Evolutionary conservation across 2,797 vertebrate genomes (phyloP).

Genomic region (Labroides dimidiatus): DNA sequence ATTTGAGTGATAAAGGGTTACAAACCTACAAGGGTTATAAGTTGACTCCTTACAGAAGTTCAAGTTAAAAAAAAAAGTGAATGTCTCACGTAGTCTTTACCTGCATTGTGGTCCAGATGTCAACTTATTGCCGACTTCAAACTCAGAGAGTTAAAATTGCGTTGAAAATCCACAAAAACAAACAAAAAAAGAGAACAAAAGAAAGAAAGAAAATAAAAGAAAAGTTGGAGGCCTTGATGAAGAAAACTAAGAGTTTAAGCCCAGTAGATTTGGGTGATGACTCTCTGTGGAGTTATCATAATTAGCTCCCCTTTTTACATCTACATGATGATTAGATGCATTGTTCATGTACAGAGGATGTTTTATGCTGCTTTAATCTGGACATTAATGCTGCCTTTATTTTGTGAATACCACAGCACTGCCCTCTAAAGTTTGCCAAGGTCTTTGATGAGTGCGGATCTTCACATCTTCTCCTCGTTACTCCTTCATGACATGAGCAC

Average conservation of each 20-base stretch:
- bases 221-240: background rate
- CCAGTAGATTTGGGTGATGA: background rate
- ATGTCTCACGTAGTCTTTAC: too few species aligned
- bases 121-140: too few species aligned
- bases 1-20: too few species aligned
- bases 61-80: too few species aligned
- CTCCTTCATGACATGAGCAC: constrained; percentile 12
- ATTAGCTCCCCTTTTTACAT: background rate
- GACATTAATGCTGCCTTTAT: background rate
- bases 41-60: too few species aligned
- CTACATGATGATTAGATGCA: background rate
- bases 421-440: constrained; percentile 12
- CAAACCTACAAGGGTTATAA: too few species aligned
- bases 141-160: too few species aligned
- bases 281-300: background rate
- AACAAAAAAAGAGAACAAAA: too few species aligned
- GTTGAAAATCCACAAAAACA: too few species aligned
- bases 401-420: background rate
- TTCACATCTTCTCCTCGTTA: constrained; percentile 40
- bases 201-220: too few species aligned
- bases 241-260: background rate
- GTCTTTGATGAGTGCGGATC: constrained; percentile 28
- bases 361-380: background rate
- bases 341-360: background rate
- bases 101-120: too few species aligned